phyloP scores from a whole-genome alignment of 2,113 vertebrate genomes.

The Equus quagga region DNA sequence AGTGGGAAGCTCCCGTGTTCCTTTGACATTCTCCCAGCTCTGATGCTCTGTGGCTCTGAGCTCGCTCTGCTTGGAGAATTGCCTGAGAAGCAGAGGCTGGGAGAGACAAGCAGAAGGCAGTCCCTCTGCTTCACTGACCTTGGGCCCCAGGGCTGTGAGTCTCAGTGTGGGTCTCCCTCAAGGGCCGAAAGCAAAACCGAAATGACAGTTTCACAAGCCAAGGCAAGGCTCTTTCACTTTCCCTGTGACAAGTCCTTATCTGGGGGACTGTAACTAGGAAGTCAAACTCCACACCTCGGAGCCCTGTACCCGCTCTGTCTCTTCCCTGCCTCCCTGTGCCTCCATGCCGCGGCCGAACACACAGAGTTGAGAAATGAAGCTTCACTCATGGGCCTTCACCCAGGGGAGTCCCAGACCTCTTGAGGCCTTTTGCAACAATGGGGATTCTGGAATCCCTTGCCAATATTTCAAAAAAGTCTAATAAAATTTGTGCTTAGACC shows the following conservation, averaged over 20 bases:
- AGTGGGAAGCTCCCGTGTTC: background rate
- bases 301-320: no score
- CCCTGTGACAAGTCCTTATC: background rate
- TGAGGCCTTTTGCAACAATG: background rate
- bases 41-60: background rate
- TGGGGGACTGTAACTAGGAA: background rate
- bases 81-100: background rate
- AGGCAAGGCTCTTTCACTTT: no score
- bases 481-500: background rate
- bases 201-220: background rate
- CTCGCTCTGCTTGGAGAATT: background rate
- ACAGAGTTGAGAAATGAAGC: background rate
- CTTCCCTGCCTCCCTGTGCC: rapidly evolving
- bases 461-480: background rate
- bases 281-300: background rate
- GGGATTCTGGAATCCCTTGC: background rate
- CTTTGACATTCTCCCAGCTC: background rate
- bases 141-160: background rate
- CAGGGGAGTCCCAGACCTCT: background rate
- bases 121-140: background rate
- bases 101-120: background rate
- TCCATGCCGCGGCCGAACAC: rapidly evolving
- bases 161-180: background rate
- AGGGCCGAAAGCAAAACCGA: background rate
- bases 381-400: background rate